Evolutionary conservation across 2,888 invertebrate species (phyloP), one percentile per base, ranked within the genome.

Genomic region (Flexamia atlantica): DNA sequence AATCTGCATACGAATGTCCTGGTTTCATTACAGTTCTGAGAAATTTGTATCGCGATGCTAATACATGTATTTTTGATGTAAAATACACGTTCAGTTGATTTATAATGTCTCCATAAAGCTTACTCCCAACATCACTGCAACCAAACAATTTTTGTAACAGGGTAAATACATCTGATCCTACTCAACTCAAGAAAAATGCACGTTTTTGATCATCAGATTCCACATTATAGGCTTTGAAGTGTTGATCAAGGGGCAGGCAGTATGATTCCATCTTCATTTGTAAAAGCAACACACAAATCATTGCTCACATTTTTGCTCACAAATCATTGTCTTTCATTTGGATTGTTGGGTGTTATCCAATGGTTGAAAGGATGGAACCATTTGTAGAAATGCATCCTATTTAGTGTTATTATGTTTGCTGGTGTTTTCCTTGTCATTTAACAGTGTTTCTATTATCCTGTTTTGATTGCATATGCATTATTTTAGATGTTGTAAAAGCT

Each of bases 401-500:
- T 70, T 36, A 36, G 4, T 36, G 9, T 36, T 9, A 7, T 36
- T 4, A 36, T 36, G 36, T 36, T 36, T 36, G 23, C 25, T 70
- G 17, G n/a, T n/a, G 9, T 12, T 36, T 70, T 10, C 23, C 17
- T 32, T 70, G 12, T 32, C 28, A 28, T 32, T 36, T 70, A 28
- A n/a, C 10, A 70, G 30, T 70, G 70, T 70, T n/a, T 36, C 36
- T 23, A 70, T 32, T 32, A 28, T 70, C 17, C 28, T 70, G 12
- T 70, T 32, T 17, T 32, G 36, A 70, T 32, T 36, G 14, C 25
- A 12, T 32, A 70, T 14, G 25, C 25, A 32, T n/a, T n/a, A n/a
- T n/a, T n/a, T n/a, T n/a, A n/a, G n/a, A n/a, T n/a, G n/a, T n/a
- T 32, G 36, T 32, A 70, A n/a, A 25, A 70, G 36, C 14, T 70